A percentile compares a stretch with the other conserved stretches of the same genome.
These are phyloP conservation scores for Lumbricus terrestris DNA, from an alignment of 2,888 invertebrate genomes.

Conservation along the genomic window DNA sequence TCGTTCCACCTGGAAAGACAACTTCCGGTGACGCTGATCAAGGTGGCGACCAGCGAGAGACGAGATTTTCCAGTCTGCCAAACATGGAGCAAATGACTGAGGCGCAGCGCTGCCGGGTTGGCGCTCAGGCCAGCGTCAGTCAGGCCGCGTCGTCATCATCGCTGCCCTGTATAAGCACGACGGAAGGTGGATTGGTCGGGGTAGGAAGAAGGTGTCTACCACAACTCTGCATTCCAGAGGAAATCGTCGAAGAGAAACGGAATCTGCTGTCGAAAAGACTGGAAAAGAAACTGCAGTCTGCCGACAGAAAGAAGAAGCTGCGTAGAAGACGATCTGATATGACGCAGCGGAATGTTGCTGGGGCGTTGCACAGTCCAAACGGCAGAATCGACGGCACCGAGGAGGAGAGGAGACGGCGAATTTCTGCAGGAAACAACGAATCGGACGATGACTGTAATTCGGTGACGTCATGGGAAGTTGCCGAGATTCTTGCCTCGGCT, in stretches of 20 bases:
- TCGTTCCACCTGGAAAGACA: not conserved
- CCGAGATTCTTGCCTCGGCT: slow-evolving; percentile 4
- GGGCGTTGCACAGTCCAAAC: not conserved
- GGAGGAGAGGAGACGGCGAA: no score
- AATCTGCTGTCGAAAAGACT: not conserved
- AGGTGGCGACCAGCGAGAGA: not conserved
- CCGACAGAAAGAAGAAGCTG: not conserved
- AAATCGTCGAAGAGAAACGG: slow-evolving; percentile 18
- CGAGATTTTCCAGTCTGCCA: not conserved
- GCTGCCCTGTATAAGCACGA: not conserved
- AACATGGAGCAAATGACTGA: slow-evolving; percentile 7
- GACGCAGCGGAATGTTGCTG: not conserved
- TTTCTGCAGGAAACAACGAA: not conserved
- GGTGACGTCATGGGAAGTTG: slow-evolving; percentile 22
- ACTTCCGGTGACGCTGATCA: not conserved
- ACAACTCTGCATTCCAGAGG: slow-evolving; percentile 17
- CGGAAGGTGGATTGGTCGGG: not conserved
- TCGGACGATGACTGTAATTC: slow-evolving; percentile 18
- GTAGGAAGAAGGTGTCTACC: slow-evolving; percentile 18
- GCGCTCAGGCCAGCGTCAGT: not conserved
- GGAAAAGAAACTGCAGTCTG: slow-evolving; percentile 8
- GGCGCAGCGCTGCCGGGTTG: not conserved
- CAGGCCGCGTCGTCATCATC: not conserved
- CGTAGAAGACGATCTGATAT: not conserved
- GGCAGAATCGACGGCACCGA: not conserved